phyloP scores from a whole-genome alignment of 1,140 invertebrate genomes.

The Belonocnema kinseyi region DNA sequence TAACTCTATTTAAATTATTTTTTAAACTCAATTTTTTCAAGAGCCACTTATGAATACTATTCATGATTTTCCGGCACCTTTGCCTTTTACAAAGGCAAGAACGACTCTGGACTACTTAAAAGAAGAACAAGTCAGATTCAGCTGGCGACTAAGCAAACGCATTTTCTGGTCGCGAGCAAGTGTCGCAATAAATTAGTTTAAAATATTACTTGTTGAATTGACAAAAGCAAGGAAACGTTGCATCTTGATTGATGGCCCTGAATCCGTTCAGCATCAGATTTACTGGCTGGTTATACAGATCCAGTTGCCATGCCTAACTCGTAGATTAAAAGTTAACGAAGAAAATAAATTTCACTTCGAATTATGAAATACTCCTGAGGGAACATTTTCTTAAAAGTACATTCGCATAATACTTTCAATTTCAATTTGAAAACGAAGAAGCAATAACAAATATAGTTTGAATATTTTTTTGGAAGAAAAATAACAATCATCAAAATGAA shows the following conservation, averaged over 20 bases:
- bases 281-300: background rate
- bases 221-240: background rate
- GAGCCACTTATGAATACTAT: slow-evolving; percentile 30
- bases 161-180: slow-evolving; percentile 21
- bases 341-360: background rate
- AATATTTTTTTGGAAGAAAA: too few species aligned
- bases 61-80: slow-evolving; percentile 17
- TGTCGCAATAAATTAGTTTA: slow-evolving; percentile 12
- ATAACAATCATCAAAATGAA: slow-evolving; percentile 33
- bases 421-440: background rate
- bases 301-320: background rate
- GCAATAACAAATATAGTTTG: background rate
- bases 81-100: slow-evolving; percentile 27
- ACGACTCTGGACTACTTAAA: background rate
- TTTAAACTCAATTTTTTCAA: slow-evolving; percentile 4
- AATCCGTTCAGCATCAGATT: background rate
- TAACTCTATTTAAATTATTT: background rate
- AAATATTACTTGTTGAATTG: background rate
- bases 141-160: slow-evolving; percentile 4
- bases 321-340: background rate
- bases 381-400: slow-evolving; percentile 21
- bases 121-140: slow-evolving; percentile 12
- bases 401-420: background rate
- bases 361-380: background rate
- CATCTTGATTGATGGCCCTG: background rate